Evolutionary conservation across 2,113 vertebrate genomes (phyloP).

Genomic region (Trochalopteron elliotii): DNA sequence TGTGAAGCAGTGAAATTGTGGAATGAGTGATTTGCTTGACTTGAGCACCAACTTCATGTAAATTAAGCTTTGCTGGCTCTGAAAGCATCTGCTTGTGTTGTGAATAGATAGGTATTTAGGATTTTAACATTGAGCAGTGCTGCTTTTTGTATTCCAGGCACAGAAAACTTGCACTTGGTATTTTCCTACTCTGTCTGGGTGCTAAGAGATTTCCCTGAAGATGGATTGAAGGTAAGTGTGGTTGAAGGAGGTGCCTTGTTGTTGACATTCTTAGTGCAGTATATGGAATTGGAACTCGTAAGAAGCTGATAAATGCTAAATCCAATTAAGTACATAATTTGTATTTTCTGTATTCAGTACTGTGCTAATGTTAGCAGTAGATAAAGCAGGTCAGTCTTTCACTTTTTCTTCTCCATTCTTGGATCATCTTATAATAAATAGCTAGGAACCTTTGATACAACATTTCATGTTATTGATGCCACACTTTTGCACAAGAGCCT

Average conservation of each 20-base stretch:
- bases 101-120: background rate
- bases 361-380: background rate
- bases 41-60: background rate
- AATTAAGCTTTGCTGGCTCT: background rate
- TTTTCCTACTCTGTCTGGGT: conserved; percentile 98
- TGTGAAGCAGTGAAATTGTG: background rate
- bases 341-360: background rate
- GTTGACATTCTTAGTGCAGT: background rate
- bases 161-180: conserved; percentile 91
- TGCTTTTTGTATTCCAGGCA: conserved; percentile 73
- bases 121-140: background rate
- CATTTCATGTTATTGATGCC: background rate
- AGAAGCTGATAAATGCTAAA: background rate
- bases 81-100: background rate
- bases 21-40: background rate
- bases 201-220: conserved; percentile 91
- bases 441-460: background rate
- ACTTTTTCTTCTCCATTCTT: background rate
- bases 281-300: background rate
- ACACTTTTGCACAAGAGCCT: background rate
- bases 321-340: background rate
- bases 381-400: background rate
- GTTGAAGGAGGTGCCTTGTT: background rate
- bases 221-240: conserved; percentile 88
- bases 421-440: background rate